Percentiles rank a stretch among this genome's conserved stretches.
Evolutionary conservation across 2,797 vertebrate species (phyloP).

Genomic region (Rhyacichthys aspro): DNA sequence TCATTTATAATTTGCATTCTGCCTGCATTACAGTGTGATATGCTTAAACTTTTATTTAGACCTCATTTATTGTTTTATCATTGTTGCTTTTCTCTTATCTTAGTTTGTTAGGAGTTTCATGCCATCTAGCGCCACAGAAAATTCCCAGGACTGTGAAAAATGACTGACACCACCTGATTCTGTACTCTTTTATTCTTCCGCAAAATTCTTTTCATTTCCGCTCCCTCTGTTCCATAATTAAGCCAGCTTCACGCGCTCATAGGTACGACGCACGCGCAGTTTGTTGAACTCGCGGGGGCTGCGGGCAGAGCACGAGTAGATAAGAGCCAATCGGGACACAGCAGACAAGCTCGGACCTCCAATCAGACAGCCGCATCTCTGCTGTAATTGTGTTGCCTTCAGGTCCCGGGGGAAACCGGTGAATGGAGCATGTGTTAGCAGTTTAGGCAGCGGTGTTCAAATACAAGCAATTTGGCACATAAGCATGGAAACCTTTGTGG

Average conservation of each 20-base stretch:
- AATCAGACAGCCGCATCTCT: conserved; percentile 41
- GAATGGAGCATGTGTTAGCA: conserved; percentile 2
- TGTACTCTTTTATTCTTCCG: conserved; percentile 42
- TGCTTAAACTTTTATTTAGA: no score
- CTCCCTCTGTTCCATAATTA: neutral
- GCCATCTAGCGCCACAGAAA: no score
- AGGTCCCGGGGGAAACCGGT: conserved; percentile 10
- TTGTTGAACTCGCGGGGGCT: conserved; percentile 58
- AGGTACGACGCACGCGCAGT: conserved; percentile 84
- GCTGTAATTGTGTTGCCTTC: conserved; percentile 50
- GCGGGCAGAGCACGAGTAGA: conserved; percentile 56
- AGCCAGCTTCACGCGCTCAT: neutral
- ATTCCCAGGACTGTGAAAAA: no score
- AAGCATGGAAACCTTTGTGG: no score
- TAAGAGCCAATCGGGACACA: conserved; percentile 68
- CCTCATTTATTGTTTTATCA: neutral
- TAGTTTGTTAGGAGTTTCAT: no score
- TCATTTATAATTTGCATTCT: no score
- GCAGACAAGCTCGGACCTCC: conserved; percentile 43
- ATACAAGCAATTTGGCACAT: neutral
- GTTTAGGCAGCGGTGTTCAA: neutral
- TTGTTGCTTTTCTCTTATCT: no score
- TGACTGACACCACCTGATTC: no score
- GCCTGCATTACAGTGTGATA: no score
- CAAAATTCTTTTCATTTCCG: neutral